Conservation (phyloP, 2,888 invertebrate genomes). For the Andrena dorsata region DNA sequence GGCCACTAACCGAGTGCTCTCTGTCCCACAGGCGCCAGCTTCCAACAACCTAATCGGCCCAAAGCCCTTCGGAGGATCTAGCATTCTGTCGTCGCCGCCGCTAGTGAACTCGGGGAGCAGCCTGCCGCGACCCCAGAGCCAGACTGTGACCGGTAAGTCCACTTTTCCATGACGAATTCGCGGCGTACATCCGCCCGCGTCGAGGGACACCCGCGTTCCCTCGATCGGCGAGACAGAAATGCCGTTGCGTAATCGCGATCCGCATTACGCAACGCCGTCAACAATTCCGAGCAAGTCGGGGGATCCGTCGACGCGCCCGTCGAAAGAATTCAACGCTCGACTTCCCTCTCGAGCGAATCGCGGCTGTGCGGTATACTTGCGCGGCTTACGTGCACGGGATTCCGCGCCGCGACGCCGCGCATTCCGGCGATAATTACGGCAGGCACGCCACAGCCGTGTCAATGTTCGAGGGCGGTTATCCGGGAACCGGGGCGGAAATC, state of each 20-base stretch:
- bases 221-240: background rate
- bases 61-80: slow-evolving; percentile 82
- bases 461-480: slow-evolving; percentile 8
- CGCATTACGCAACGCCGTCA: slow-evolving; percentile 4
- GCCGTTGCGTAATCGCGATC: slow-evolving; percentile 32
- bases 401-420: slow-evolving; percentile 40
- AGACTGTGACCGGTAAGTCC: slow-evolving; percentile 83
- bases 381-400: slow-evolving; percentile 30
- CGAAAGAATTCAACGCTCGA: background rate
- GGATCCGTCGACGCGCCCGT: background rate
- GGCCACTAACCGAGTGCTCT: background rate
- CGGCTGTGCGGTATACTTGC: background rate
- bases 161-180: background rate
- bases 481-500: slow-evolving; percentile 27
- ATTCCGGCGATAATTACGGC: slow-evolving; percentile 43
- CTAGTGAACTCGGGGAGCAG: slow-evolving; percentile 79
- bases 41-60: slow-evolving; percentile 81
- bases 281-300: background rate
- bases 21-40: slow-evolving; percentile 74
- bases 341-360: background rate
- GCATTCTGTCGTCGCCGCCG: slow-evolving; percentile 75
- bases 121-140: slow-evolving; percentile 81
- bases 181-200: background rate
- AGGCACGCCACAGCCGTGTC: slow-evolving; percentile 40
- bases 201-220: background rate